Base-by-base conservation (phyloP, 2,113 vertebrate species). In the Dasypus novemcinctus region DNA sequence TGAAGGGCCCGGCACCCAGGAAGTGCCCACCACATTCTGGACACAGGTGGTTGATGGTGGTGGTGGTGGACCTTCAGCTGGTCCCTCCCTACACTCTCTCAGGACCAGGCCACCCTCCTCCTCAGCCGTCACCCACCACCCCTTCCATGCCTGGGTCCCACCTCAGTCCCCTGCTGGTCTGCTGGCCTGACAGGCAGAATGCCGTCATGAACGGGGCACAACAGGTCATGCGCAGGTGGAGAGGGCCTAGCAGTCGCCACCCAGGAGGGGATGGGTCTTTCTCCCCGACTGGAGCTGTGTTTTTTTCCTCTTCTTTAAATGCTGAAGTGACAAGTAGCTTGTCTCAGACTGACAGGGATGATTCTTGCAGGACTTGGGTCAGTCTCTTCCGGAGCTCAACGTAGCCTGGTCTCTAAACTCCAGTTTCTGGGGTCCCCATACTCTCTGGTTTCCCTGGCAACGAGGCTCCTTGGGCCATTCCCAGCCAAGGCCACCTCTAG, bases 201-300 rank as follows among this genome's bases (percentile, higher is more conserved):
- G 27, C 0, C 0, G 33, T 38, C 23, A 7, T 18, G 43, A 63
- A 63, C 2, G 7, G n/a, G 74, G n/a, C 43, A 29, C 20, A 18
- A 57, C 54, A 57, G 54, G 6, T 20, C 54, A 21, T 57, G 29
- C 33, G 87, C 1, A 4, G 54, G 11, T 54, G 0, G 54, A 23
- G 52, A 25, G 8, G 57, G 61, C 59, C 83, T 76, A 4, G 23
- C 13, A 46, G n/a, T 54, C 33, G 25, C 46, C 29, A 14, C 31
- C 52, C 17, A 66, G 54, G 14, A 64, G 43, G 59, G 59, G 27
- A 8, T 9, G 1, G 14, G 38, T 57, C 23, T n/a, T 29, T n/a
- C 29, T 7, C 25, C 6, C 59, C 78, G 0, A 5, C 27, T 1
- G 13, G 49, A 38, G 21, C 74, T 38, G 57, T 7, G 2, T 15